Evolutionary conservation across 2,888 invertebrate species (phyloP), one percentile per base, ranked within the genome.

Genomic region (Desoria tigrina): DNA sequence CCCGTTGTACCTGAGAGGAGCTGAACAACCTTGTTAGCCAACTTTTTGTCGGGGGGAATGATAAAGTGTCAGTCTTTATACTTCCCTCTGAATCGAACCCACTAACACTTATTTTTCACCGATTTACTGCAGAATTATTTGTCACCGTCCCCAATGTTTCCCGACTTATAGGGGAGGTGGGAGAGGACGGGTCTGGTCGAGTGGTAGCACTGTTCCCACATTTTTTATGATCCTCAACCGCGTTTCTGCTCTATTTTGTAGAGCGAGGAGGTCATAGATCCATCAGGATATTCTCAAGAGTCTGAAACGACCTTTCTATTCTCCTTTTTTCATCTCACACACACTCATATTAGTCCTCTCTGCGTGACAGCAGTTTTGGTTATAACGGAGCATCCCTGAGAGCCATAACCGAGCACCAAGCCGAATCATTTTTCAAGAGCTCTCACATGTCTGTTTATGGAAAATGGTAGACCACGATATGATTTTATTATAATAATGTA

Each of bases 371-470:
- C 9, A 45, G 45, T 45, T 18, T 18, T 18, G 21, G 16, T 45
- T 45, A 45, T 45, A 45, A 45, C 45, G 45, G 4, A 32, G 4
- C 32, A 32, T 32, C 32, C 32, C 4, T 28, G 14, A 55, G 55
- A 55, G 27, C 55, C 55, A 16, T 55, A 51, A 26, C 7, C 28
- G 18, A 27, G 55, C 4, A 11, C 32, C 11, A 28, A 45, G 42
- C 21, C 14, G 45, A 58, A 58, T 58, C 42, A 58, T 58, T 58
- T 58, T 58, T 58, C 58, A 57, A 57, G 23, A 11, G 57, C 27
- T 57, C 56, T 58, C 49, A 45, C 58, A 58, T 18, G 42, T 49
- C 58, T 42, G 42, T 58, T 57, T 37, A 57, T 57, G 56, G 56
- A 42, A 57, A 18, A 57, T 57, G 56, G 56, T 23, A 57, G 6